phyloP scores from a whole-genome alignment of 2,797 vertebrate species.

The Anniella stebbinsi region DNA sequence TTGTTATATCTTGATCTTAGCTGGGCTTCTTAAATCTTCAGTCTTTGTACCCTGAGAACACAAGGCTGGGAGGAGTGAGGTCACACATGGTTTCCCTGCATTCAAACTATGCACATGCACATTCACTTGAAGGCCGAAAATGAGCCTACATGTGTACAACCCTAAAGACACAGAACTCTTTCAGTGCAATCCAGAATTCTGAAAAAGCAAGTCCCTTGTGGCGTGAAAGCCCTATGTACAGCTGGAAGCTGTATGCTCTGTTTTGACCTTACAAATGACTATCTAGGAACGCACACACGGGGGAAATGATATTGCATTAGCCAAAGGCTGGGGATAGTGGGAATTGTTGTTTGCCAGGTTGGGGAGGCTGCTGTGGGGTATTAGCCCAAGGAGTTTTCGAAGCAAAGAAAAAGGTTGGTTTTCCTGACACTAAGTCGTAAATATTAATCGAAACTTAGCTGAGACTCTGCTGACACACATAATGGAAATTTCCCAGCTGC shows the following conservation, averaged over 20 bases:
- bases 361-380: neutral
- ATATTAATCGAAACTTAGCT: conserved; percentile 66
- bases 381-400: conserved; percentile 51
- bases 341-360: too few species aligned
- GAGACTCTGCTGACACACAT: conserved; percentile 48
- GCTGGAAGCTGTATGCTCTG: too few species aligned
- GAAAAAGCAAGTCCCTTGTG: neutral
- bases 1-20: neutral
- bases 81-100: neutral
- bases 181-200: neutral
- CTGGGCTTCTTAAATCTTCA: neutral
- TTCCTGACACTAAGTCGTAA: conserved; percentile 55
- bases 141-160: neutral
- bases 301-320: neutral
- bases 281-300: neutral
- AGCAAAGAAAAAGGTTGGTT: conserved; percentile 64
- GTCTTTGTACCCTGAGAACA: neutral
- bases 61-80: neutral
- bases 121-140: neutral
- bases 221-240: neutral
- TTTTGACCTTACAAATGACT: neutral
- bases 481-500: conserved; percentile 61
- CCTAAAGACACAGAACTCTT: neutral
- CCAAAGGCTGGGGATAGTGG: too few species aligned
- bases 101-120: neutral